phyloP scores from a whole-genome alignment of 2,113 vertebrate species.

The Cheirogaleus medius region DNA sequence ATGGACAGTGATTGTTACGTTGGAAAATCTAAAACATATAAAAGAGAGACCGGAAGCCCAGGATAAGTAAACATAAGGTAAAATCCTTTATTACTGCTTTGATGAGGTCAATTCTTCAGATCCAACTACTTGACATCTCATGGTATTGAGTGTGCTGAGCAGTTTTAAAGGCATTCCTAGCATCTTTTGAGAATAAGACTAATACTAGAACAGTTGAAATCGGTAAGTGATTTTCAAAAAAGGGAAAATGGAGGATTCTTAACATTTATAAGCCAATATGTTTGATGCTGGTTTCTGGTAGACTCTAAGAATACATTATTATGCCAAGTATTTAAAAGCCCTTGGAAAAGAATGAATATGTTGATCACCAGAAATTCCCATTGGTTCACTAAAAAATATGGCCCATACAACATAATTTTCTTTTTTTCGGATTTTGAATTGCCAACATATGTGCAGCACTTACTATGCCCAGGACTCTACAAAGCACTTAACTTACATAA shows the following conservation, averaged over 20 bases:
- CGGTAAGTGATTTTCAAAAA: neutral
- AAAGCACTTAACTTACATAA: neutral
- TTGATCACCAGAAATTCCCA: neutral
- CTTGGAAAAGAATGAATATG: neutral
- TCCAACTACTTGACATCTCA: neutral
- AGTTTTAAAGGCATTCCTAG: neutral
- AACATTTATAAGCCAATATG: neutral
- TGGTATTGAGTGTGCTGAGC: neutral
- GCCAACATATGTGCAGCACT: neutral
- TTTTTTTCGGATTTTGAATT: neutral
- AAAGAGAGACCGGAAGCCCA: neutral
- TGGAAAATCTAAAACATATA: neutral
- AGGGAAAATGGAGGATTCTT: neutral
- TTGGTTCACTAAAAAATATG: neutral
- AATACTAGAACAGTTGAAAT: neutral
- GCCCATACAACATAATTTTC: neutral
- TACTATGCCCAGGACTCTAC: neutral
- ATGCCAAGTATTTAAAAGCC: neutral
- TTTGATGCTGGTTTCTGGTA: neutral
- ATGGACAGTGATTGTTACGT: neutral
- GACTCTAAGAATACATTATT: conserved; percentile 1
- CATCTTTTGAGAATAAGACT: neutral
- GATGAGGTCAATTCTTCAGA: neutral
- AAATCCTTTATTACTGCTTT: neutral
- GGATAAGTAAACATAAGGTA: neutral